Base-by-base conservation (phyloP, 2,797 vertebrate species). In the Lagothrix lagotricha region DNA sequence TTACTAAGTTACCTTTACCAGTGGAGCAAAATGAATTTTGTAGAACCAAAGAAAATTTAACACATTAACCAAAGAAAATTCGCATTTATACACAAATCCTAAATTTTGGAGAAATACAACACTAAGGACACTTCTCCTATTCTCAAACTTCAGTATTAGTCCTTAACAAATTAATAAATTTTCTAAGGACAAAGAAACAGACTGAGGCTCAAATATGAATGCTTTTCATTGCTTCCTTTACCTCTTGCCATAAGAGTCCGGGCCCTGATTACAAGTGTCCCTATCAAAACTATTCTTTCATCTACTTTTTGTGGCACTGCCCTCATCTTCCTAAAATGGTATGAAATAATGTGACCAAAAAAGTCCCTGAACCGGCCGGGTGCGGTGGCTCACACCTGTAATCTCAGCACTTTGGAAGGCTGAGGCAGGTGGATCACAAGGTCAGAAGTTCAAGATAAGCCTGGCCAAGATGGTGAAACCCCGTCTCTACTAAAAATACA, bases 1-100 rank as follows among this genome's bases (percentile, higher is more conserved):
- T 86, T 54, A 90, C 28, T 58, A 15, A 83, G 4, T 73, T 72
- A 57, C 28, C 92, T 96, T 94, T 85, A 86, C 46, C 30, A 88
- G 5, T 2, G 93, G 10, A 94, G 24, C 54, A 82, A 77, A 93
- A 30, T 44, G n/a, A 81, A 95, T 95, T 76, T 77, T 41, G 10
- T 61, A 64, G 64, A 88, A 76, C 36, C 88, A 93, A 54, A 89
- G 70, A 72, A 94, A 94, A 89, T 57, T 44, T 19, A 87, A 76
- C 75, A 88, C 15, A 67, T 54, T 92, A 67, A 44, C 54, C 22
- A 86, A 90, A 92, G 30, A 88, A 94, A 80, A 88, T 94, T 83
- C 36, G 86, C 12, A 50, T 48, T 73, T 91, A 89, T 8, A 72
- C 41, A 54, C 14, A 90, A 67, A 92, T 87, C 85, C 64, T 90